These are phyloP conservation scores for Poeciliopsis presidionis DNA, from an alignment of 2,797 vertebrate genomes.

Conservation along the genomic window DNA sequence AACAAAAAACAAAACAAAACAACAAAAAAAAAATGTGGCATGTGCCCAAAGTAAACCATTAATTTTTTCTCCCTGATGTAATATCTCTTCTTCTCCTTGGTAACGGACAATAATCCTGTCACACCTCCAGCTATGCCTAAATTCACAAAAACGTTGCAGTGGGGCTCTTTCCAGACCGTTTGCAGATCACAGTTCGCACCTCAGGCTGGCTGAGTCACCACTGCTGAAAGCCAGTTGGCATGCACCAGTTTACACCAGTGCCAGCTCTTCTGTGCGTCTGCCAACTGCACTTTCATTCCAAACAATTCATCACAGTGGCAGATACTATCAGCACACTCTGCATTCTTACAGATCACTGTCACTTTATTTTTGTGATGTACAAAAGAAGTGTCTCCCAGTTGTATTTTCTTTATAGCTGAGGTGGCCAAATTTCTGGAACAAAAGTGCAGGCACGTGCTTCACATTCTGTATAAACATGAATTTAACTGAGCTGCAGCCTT, in stretches of 20 bases:
- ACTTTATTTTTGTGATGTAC: conserved; percentile 20
- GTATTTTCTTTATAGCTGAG: not conserved
- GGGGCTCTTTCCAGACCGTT: conserved; percentile 35
- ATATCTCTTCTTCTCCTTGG: conserved; percentile 30
- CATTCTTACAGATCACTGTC: conserved; percentile 34
- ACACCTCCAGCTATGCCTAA: conserved; percentile 25
- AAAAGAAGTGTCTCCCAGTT: conserved; percentile 20
- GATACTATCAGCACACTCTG: conserved; percentile 14
- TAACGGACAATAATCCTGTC: conserved; percentile 30
- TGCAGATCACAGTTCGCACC: conserved; percentile 44
- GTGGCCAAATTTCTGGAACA: not conserved
- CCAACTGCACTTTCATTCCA: conserved; percentile 26
- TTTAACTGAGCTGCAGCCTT: not conserved
- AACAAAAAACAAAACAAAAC: not conserved
- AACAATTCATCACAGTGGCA: conserved; percentile 44
- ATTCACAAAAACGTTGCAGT: conserved; percentile 19
- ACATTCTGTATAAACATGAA: not conserved
- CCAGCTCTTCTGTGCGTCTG: conserved; percentile 20
- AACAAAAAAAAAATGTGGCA: conserved; percentile 5
- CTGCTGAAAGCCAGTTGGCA: conserved; percentile 60
- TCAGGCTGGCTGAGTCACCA: conserved; percentile 48
- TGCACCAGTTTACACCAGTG: conserved; percentile 28
- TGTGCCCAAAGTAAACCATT: conserved; percentile 2
- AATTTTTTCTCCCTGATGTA: conserved; percentile 39
- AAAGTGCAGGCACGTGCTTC: not conserved